Evolutionary conservation across 1,140 invertebrate genomes (phyloP).

Genomic region (Pteromalus puparum): DNA sequence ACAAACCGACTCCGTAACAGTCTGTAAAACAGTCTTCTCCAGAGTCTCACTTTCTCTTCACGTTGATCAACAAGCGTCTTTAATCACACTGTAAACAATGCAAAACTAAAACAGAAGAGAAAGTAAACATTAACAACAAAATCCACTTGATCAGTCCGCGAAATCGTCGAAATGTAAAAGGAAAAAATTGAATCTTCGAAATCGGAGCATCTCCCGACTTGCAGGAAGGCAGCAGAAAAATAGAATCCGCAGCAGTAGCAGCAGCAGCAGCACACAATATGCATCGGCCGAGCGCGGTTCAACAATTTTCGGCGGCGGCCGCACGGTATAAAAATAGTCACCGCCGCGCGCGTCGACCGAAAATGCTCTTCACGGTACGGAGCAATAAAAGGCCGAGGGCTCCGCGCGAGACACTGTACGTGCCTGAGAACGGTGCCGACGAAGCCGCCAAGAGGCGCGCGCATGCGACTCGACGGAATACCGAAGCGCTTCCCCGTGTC

Average conservation of each 20-base stretch:
- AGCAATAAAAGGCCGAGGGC: neutral
- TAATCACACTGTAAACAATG: neutral
- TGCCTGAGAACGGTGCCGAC: slow-evolving; percentile 68
- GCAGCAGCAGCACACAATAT: neutral
- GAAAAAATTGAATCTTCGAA: neutral
- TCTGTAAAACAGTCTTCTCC: neutral
- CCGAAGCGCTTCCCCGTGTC: slow-evolving; percentile 68
- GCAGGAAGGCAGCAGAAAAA: neutral
- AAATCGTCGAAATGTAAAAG: neutral
- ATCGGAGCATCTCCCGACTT: neutral
- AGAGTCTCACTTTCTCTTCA: neutral
- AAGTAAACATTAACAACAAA: neutral
- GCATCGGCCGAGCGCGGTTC: neutral
- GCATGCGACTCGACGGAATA: slow-evolving; percentile 59
- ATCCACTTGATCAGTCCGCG: neutral
- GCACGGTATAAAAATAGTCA: slow-evolving; percentile 41
- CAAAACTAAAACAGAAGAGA: slow-evolving; percentile 10
- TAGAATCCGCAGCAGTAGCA: neutral
- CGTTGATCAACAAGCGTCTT: neutral
- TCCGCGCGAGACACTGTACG: slow-evolving; percentile 53
- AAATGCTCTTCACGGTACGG: neutral
- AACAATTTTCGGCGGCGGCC: slow-evolving; percentile 26
- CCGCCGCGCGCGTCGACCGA: neutral
- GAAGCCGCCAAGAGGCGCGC: slow-evolving; percentile 68
- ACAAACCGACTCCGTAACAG: slow-evolving; percentile 1